Percentiles rank a stretch among this genome's conserved stretches.
Evolutionary conservation across 2,888 invertebrate species (phyloP).

Genomic region (Diloba caeruleocephala): DNA sequence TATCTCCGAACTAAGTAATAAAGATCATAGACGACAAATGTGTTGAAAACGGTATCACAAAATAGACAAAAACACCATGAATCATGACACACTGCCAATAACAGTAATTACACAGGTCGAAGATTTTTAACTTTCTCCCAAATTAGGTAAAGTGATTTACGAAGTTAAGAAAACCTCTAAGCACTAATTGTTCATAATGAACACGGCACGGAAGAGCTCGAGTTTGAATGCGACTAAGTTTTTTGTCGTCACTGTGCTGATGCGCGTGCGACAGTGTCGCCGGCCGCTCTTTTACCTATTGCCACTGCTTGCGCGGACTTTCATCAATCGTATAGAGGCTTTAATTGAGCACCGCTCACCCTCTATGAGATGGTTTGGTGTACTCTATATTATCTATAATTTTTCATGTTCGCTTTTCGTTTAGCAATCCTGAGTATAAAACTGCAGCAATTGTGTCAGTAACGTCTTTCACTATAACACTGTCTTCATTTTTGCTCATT

Average conservation of each 20-base stretch:
- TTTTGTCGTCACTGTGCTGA: slow-evolving; percentile 65
- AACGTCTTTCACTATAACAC: too few species aligned
- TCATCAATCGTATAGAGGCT: slow-evolving; percentile 70
- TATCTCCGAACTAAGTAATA: slow-evolving; percentile 11
- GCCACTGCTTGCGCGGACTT: slow-evolving; percentile 69
- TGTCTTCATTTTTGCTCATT: too few species aligned
- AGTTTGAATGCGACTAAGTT: slow-evolving; percentile 53
- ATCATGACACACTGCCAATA: slow-evolving; percentile 37
- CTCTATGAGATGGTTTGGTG: slow-evolving; percentile 49
- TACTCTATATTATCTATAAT: slow-evolving; percentile 47
- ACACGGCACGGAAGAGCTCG: slow-evolving; percentile 59
- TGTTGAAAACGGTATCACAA: slow-evolving; percentile 19
- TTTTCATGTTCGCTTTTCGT: too few species aligned
- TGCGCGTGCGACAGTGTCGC: slow-evolving; percentile 69
- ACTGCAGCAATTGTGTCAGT: too few species aligned
- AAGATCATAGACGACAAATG: not conserved
- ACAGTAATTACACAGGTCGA: slow-evolving; percentile 32
- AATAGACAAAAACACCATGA: slow-evolving; percentile 30
- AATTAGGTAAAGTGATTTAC: slow-evolving; percentile 40
- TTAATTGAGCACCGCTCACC: slow-evolving; percentile 62
- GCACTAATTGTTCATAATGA: slow-evolving; percentile 56
- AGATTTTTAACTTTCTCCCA: slow-evolving; percentile 33
- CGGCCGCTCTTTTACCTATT: slow-evolving; percentile 72
- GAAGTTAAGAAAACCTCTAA: slow-evolving; percentile 36
- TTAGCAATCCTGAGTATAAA: too few species aligned